Evolutionary conservation across 2,113 vertebrate species (phyloP).

Genomic region (Eidolon helvum): DNA sequence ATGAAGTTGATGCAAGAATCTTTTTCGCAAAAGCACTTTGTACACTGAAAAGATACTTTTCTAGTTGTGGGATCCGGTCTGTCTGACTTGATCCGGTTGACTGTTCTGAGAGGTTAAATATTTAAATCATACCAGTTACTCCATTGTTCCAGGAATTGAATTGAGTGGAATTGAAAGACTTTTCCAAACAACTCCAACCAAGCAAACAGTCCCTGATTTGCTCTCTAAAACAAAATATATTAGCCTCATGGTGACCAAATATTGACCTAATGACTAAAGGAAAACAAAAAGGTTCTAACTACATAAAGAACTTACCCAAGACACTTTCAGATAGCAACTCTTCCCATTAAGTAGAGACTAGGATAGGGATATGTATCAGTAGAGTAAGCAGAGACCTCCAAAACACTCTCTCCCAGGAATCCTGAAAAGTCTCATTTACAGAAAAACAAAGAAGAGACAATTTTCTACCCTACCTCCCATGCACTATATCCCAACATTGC

Average conservation of each 20-base stretch:
- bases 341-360: neutral
- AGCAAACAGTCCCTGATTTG: neutral
- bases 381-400: neutral
- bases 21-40: constrained; percentile 8
- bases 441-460: neutral
- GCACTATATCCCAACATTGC: neutral
- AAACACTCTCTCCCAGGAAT: neutral
- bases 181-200: constrained; percentile 37
- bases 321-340: neutral
- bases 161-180: neutral
- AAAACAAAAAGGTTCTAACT: constrained; percentile 8
- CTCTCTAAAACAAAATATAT: neutral
- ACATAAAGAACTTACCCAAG: neutral
- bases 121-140: neutral
- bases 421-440: neutral
- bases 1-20: neutral
- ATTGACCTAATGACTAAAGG: constrained; percentile 9
- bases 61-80: neutral
- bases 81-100: neutral
- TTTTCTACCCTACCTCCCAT: neutral
- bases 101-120: neutral
- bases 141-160: neutral
- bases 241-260: neutral
- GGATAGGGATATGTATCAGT: neutral
- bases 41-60: constrained; percentile 9